phyloP scores from a whole-genome alignment of 2,797 vertebrate genomes.

The Ammospiza maritima region DNA sequence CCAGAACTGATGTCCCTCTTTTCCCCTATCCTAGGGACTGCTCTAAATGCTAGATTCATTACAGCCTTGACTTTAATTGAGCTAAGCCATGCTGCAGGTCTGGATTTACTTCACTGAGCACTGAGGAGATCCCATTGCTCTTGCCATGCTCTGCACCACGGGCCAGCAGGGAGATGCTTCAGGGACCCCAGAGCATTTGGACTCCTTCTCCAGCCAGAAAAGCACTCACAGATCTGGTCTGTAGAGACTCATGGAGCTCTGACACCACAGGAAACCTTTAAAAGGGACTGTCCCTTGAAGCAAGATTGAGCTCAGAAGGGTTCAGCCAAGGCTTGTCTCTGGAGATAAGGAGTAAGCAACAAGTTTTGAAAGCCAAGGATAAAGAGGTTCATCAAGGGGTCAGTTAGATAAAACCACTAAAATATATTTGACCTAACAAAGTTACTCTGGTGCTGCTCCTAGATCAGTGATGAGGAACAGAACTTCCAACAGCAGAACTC shows the following conservation, averaged over 20 bases:
- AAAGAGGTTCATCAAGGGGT: not conserved
- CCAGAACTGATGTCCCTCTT: not conserved
- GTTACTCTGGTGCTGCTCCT: not conserved
- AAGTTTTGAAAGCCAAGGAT: not conserved
- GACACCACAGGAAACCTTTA: not conserved
- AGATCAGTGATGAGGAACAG: not conserved
- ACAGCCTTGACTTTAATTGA: not conserved
- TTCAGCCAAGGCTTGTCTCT: slow-evolving; percentile 4
- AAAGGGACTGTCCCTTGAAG: not conserved
- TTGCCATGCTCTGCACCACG: not conserved
- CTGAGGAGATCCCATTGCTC: not conserved
- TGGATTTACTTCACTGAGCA: not conserved
- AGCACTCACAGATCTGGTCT: not conserved
- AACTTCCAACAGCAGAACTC: not conserved
- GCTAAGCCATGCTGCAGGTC: not conserved
- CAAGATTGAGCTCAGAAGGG: not conserved
- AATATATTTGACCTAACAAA: not conserved
- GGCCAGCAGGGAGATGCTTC: fast-evolving
- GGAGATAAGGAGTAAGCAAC: not conserved
- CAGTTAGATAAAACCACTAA: slow-evolving; percentile 7
- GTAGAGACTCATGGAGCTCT: not conserved
- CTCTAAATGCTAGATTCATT: not conserved
- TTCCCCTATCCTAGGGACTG: not conserved
- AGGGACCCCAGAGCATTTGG: not conserved
- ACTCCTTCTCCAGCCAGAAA: not conserved